These are phyloP conservation scores for Noctilio leporinus DNA, from an alignment of 2,113 vertebrate genomes.

Conservation along the genomic window DNA sequence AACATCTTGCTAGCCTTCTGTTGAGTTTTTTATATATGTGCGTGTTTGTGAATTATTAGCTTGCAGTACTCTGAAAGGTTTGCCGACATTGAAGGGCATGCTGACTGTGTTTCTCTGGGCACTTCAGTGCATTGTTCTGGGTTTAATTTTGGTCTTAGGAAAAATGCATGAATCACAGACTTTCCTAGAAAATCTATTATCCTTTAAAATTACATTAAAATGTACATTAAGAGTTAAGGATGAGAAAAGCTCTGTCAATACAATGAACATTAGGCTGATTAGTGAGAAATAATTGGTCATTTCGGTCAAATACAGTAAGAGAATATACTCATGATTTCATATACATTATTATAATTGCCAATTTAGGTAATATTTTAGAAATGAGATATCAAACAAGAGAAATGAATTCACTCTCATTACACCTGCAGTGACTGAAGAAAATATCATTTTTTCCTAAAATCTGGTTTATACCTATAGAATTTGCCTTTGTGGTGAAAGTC, in stretches of 20 bases:
- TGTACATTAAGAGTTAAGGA: neutral
- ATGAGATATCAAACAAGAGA: neutral
- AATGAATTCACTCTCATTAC: neutral
- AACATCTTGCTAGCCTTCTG: neutral
- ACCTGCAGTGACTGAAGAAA: neutral
- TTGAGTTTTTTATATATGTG: neutral
- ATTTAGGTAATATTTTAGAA: constrained; percentile 14
- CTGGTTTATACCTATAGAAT: neutral
- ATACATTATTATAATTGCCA: constrained; percentile 44
- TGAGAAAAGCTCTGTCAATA: neutral
- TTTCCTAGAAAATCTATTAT: constrained; percentile 19
- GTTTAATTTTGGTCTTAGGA: neutral
- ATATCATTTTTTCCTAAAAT: neutral
- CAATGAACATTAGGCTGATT: constrained; percentile 18
- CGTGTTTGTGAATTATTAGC: neutral
- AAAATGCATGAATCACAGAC: neutral
- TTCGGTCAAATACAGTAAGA: constrained; percentile 22
- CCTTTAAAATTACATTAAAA: constrained; percentile 18
- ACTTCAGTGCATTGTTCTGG: neutral
- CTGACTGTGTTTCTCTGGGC: neutral
- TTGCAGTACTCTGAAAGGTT: neutral
- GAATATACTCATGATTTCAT: neutral
- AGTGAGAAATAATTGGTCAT: neutral
- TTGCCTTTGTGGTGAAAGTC: neutral
- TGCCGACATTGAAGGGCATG: neutral